Base-by-base conservation (phyloP, 1,140 invertebrate genomes). In the Solenopsis invicta region DNA sequence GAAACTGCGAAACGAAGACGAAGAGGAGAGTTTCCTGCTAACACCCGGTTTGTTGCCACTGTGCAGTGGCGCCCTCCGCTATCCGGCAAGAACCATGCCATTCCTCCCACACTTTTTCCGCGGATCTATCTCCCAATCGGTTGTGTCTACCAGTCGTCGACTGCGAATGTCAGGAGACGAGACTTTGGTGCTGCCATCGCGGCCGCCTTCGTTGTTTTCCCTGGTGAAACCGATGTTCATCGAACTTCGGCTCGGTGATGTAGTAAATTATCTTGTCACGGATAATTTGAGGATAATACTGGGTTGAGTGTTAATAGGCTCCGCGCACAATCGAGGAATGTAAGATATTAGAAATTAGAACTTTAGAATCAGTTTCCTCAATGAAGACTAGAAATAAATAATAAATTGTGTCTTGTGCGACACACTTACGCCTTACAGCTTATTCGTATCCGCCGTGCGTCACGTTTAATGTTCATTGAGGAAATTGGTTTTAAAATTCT, bases 21-120 rank as follows among this genome's bases (percentile, higher is more conserved):
- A 89, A 86, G 90, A 89, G 90, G 54, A 88, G 67, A 72, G 56
- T 67, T 75, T 62, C 61, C 12, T 37, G 24, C 21, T 29, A 16
- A 8, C 72, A 37, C 12, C 50, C 62, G 66, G 13, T 64, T 88
- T 78, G 82, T 80, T 75, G 74, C 45, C 84, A 45, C 92, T 93
- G 94, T 89, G 71, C 86, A 77, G 93, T 95, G 94, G 94, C 93
- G 94, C 94, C 94, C 94, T 93, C 93, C 86, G 75, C 4, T 67
- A 66, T 87, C 50, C 66, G 45, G 45, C 64, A 50, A 84, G 69
- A 74, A 84, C 80, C 80, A 50, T 75, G 21, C 56, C 72, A 64
- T 82, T 85, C 67, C 76, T 74, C 67, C 82, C 1, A 45, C 64
- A 59, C 62, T 80, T 85, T 84, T 62, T 71, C 54, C 54, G 45